These are phyloP conservation scores for Mactra quadrangularis DNA, from an alignment of 1,140 invertebrate species.

Conservation along the genomic window DNA sequence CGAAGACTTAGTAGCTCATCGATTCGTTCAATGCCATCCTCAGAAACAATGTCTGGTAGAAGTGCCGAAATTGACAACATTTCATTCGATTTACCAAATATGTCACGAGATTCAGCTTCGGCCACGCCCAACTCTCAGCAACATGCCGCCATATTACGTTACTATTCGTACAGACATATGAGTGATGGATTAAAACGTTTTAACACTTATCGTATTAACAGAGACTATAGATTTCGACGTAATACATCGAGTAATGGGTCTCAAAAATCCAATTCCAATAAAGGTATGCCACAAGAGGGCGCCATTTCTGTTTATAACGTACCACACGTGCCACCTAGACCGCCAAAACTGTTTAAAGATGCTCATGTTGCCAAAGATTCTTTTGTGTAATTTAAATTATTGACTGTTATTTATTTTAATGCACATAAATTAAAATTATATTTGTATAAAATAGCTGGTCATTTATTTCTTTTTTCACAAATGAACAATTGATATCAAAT, in stretches of 20 bases:
- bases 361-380: conserved; percentile 28
- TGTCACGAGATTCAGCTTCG: conserved; percentile 45
- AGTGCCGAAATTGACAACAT: conserved; percentile 35
- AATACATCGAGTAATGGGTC: not conserved
- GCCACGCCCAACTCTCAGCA: conserved; percentile 47
- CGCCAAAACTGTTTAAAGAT: conserved; percentile 16
- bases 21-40: conserved; percentile 21
- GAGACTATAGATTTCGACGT: conserved; percentile 8
- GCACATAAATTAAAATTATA: too few species aligned
- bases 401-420: too few species aligned
- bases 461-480: too few species aligned
- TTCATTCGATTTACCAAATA: conserved; percentile 14
- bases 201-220: conserved; percentile 35
- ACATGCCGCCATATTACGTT: conserved; percentile 46
- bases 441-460: too few species aligned
- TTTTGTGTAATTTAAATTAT: conserved; percentile 37
- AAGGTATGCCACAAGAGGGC: not conserved
- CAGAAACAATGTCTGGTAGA: conserved; percentile 21
- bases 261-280: not conserved
- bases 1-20: conserved; percentile 34
- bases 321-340: conserved; percentile 27
- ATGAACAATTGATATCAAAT: too few species aligned
- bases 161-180: conserved; percentile 56
- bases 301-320: conserved; percentile 18
- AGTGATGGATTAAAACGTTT: conserved; percentile 40